Percentiles rank a stretch among this genome's conserved stretches.
phyloP scores from a whole-genome alignment of 1,140 invertebrate species.

The Polyergus mexicanus region DNA sequence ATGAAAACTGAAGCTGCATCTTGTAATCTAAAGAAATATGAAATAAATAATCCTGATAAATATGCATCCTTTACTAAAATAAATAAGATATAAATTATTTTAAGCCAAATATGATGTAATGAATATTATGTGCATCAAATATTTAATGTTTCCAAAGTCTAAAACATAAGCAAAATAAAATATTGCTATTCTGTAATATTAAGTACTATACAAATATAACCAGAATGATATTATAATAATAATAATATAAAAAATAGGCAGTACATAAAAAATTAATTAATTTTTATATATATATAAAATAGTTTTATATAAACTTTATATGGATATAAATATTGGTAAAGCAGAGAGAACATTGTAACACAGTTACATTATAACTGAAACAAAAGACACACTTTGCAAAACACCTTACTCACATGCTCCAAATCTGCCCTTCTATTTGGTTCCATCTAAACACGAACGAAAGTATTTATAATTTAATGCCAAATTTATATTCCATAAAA shows the following conservation, averaged over 20 bases:
- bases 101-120: constrained; percentile 55
- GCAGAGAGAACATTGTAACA: constrained; percentile 61
- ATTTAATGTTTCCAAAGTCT: too few relatives aligned
- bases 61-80: neutral
- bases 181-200: neutral
- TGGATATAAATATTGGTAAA: constrained; percentile 37
- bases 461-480: constrained; percentile 76
- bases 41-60: constrained; percentile 21
- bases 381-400: constrained; percentile 71
- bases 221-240: constrained; percentile 49
- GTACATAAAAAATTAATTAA: neutral
- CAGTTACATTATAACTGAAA: constrained; percentile 52
- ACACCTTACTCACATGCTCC: constrained; percentile 90
- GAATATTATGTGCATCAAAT: neutral
- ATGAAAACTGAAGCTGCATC: constrained; percentile 10
- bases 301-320: constrained; percentile 38
- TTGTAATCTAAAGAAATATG: constrained; percentile 18
- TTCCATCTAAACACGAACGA: constrained; percentile 90
- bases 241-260: constrained; percentile 53
- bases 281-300: neutral
- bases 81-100: neutral
- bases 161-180: neutral
- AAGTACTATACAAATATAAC: neutral
- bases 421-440: constrained; percentile 91
- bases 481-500: constrained; percentile 26